Evolutionary conservation across 2,797 vertebrate genomes (phyloP).

Genomic region (Arctocebus calabarensis): DNA sequence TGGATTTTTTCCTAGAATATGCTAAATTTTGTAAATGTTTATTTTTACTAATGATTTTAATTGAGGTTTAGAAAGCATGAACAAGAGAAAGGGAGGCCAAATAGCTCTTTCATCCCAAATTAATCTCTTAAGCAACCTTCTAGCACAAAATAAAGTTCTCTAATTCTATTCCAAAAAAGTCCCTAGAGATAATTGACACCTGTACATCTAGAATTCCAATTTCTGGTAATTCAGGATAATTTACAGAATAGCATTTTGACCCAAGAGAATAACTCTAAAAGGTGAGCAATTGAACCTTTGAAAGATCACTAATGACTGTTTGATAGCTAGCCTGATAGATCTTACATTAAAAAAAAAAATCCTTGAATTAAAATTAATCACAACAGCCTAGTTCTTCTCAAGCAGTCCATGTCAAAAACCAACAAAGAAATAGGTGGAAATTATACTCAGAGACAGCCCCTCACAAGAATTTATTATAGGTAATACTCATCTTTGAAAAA

Average conservation of each 20-base stretch:
- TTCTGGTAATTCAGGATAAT: slow-evolving; percentile 17
- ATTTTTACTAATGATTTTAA: slow-evolving; percentile 8
- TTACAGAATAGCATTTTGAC: slow-evolving; percentile 27
- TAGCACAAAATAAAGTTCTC: background rate
- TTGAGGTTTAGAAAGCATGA: background rate
- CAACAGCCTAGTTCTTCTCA: background rate
- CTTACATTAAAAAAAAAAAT: slow-evolving; percentile 10
- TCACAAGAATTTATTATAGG: background rate
- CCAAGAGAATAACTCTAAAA: background rate
- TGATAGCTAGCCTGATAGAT: background rate
- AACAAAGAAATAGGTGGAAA: background rate
- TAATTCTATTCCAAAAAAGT: slow-evolving; percentile 1
- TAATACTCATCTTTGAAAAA: background rate
- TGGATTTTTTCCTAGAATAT: background rate
- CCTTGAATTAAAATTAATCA: background rate
- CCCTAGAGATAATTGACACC: background rate
- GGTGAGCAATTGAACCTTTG: background rate
- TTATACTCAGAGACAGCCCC: background rate
- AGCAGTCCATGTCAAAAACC: background rate
- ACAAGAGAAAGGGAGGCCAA: background rate
- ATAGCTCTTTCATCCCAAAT: slow-evolving; percentile 2
- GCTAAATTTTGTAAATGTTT: slow-evolving; percentile 21
- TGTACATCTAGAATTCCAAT: background rate
- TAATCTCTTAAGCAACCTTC: background rate
- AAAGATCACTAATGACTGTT: background rate